phyloP scores from a whole-genome alignment of 2,797 vertebrate genomes.

The Somateria mollissima region DNA sequence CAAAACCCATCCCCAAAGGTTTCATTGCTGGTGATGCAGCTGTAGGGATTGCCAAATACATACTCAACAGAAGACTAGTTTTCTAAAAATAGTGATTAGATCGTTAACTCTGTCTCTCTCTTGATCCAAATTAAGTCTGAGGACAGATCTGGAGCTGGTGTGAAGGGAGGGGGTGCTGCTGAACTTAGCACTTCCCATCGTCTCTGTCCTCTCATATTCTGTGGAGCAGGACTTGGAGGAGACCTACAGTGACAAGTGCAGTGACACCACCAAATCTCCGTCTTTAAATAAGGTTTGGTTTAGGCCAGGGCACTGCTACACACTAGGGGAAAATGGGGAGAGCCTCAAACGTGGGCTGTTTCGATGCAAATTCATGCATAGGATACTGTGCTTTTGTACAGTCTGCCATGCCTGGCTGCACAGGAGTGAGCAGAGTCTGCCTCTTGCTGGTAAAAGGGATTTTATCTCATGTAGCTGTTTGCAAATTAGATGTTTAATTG shows the following conservation, averaged over 20 bases:
- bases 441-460: neutral
- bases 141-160: neutral
- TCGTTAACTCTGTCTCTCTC: neutral
- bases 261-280: neutral
- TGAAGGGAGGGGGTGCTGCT: neutral
- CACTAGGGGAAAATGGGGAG: accelerated
- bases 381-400: neutral
- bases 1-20: slow-evolving; percentile 24
- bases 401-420: accelerated
- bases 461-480: neutral
- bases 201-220: neutral
- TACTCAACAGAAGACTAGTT: neutral
- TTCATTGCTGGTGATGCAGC: slow-evolving; percentile 16
- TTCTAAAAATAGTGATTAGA: slow-evolving; percentile 38
- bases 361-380: accelerated
- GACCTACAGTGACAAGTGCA: neutral
- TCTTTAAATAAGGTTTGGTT: neutral
- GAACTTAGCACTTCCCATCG: neutral
- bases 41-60: slow-evolving; percentile 8
- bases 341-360: neutral
- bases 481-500: neutral
- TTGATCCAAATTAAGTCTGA: neutral
- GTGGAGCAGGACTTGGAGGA: neutral
- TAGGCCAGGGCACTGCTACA: neutral
- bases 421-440: neutral